phyloP scores from a whole-genome alignment of 2,888 invertebrate species.

The Phengaris alcon region DNA sequence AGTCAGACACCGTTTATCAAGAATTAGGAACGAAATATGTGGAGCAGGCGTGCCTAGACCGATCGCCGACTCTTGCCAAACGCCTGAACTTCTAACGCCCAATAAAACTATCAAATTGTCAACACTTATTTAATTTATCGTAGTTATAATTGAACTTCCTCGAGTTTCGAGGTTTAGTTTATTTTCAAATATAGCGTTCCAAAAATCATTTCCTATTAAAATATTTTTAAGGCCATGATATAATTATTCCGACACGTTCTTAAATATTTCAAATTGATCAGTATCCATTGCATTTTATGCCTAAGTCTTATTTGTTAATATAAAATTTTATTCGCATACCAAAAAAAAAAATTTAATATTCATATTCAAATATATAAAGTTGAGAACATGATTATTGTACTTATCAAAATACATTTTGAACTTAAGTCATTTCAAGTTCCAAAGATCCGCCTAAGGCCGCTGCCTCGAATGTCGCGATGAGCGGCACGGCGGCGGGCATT shows the following conservation, averaged over 20 bases:
- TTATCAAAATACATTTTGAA: no score
- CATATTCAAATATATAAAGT: no score
- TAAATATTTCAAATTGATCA: background rate
- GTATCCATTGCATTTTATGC: background rate
- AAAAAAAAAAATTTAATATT: no score
- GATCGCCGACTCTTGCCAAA: constrained; percentile 17
- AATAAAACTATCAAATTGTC: constrained; percentile 26
- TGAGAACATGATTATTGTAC: no score
- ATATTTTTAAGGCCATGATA: background rate
- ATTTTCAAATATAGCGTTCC: background rate
- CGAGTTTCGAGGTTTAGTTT: background rate
- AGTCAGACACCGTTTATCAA: constrained; percentile 24
- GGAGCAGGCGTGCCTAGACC: background rate
- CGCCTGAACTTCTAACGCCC: constrained; percentile 15
- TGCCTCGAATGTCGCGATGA: no score
- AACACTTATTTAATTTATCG: constrained; percentile 16
- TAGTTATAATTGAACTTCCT: constrained; percentile 16
- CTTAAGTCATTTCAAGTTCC: no score
- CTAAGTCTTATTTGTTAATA: no score
- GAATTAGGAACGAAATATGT: constrained; percentile 14
- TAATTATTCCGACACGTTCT: background rate
- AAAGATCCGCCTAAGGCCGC: no score
- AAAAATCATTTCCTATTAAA: background rate
- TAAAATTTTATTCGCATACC: no score
- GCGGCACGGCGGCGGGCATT: no score